Base-by-base conservation (phyloP, 1,140 invertebrate genomes). In the Euura lappo region DNA sequence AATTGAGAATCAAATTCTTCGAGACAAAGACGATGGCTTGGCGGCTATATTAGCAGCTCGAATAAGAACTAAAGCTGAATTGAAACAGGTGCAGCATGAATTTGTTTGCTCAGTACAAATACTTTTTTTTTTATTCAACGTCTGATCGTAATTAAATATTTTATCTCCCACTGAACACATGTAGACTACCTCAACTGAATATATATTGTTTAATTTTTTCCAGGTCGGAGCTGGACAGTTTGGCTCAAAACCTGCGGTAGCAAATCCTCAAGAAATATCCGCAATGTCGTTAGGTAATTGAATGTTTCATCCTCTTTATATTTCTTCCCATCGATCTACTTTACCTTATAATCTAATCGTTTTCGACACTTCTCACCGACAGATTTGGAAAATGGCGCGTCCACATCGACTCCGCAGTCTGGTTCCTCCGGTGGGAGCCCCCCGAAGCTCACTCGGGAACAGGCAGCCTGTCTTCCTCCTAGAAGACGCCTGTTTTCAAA, bases 31-130 rank as follows among this genome's bases (percentile, higher is more conserved):
- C 66, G 90, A 91, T 80, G 90, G 89, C 11, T 76, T 90, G 10
- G 85, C 87, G 78, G 86, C 88, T 42, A 88, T 87, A 68, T 83
- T 94, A 67, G 90, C 92, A 7, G 92, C 94, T 8, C 90, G 94
- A 78, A 95, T 95, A 76, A 88, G 94, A 69, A 96, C 94, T 2
- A 95, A 95, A 86, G 94, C 93, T 2, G 94, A 96, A 86, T 84
- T 95, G 28, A 96, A 95, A 86, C 93, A 93, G 81, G 91, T 90
- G 51, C 67, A 77, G 69, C 64, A 10, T 65, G 70, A 11, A 7
- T 44, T 71, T 47, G 68, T 67, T 65, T 65, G 11, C 43, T 8
- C 47, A 11, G 4, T 0, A 68, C 64, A 28, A 42, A 47, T 6
- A 11, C 44, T 71, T 66, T 44, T 65, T 11, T 44, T 44, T 46